These are phyloP conservation scores for Amphiprion clarkii DNA, from an alignment of 2,797 vertebrate species.

Conservation along the genomic window DNA sequence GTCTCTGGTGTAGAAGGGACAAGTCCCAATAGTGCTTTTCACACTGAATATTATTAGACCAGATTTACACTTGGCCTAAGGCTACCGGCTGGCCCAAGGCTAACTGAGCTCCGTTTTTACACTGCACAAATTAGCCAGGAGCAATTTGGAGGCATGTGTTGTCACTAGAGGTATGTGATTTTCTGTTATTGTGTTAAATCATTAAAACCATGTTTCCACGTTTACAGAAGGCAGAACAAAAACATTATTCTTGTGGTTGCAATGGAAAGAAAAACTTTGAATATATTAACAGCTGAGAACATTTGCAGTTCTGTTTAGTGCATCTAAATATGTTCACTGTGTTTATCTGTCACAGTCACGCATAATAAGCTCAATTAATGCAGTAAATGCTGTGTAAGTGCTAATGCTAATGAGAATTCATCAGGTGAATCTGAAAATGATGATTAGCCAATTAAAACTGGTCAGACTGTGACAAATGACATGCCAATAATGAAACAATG, in stretches of 20 bases:
- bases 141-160: constrained; percentile 63
- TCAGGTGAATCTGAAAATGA: constrained; percentile 57
- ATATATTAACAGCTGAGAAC: constrained; percentile 9
- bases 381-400: constrained; percentile 37
- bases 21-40: constrained; percentile 40
- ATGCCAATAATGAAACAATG: constrained; percentile 24
- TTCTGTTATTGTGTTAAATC: constrained; percentile 51
- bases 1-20: constrained; percentile 42
- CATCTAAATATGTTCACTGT: constrained; percentile 14
- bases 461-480: constrained; percentile 50
- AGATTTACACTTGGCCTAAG: constrained; percentile 58
- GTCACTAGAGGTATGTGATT: constrained; percentile 36
- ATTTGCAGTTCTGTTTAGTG: constrained; percentile 5
- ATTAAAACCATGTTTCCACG: constrained; percentile 37
- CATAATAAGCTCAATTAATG: constrained; percentile 32
- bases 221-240: constrained; percentile 39
- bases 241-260: background rate
- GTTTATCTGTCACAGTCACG: constrained; percentile 20
- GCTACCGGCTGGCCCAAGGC: constrained; percentile 64
- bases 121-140: constrained; percentile 64
- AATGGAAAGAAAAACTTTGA: constrained; percentile 4
- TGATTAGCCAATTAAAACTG: constrained; percentile 64
- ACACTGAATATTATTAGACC: constrained; percentile 53
- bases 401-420: constrained; percentile 65
- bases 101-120: constrained; percentile 55